Evolutionary conservation across 2,888 invertebrate genomes (phyloP).

Genomic region (Pyralis farinalis): DNA sequence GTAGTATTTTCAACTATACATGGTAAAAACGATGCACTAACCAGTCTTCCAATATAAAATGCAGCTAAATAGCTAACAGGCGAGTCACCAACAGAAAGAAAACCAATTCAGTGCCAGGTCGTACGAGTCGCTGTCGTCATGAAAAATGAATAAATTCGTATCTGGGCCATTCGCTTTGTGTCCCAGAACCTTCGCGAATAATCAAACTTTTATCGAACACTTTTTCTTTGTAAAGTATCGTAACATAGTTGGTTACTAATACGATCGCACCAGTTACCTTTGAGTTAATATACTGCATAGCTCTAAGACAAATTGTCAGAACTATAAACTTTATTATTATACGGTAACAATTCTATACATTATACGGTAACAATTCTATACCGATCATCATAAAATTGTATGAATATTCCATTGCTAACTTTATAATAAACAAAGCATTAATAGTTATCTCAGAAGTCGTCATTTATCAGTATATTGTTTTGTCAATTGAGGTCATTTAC

Average conservation of each 20-base stretch:
- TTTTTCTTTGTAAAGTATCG: not conserved
- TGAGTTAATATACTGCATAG: no score
- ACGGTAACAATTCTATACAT: no score
- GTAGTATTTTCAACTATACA: no score
- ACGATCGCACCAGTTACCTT: no score
- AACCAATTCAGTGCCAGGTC: conserved; percentile 65
- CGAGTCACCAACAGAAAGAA: conserved; percentile 54
- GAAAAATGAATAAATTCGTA: conserved; percentile 77
- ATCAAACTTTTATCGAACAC: conserved; percentile 27
- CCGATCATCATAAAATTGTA: no score
- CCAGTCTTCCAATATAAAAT: conserved; percentile 5
- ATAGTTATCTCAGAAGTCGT: not conserved
- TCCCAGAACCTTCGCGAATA: conserved; percentile 43
- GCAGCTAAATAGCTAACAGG: conserved; percentile 14
- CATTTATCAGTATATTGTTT: conserved; percentile 29
- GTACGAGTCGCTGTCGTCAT: conserved; percentile 69
- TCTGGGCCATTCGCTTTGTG: conserved; percentile 56
- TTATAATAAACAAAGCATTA: no score
- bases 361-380: no score
- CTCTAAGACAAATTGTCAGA: no score
- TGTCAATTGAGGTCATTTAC: conserved; percentile 58
- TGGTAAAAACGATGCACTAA: no score
- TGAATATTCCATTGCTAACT: no score
- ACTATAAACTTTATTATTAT: no score
- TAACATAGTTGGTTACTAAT: no score